Percentiles rank a stretch among this genome's conserved stretches.
These are phyloP conservation scores for Tribolium madens DNA, from an alignment of 1,140 invertebrate genomes.

Conservation along the genomic window DNA sequence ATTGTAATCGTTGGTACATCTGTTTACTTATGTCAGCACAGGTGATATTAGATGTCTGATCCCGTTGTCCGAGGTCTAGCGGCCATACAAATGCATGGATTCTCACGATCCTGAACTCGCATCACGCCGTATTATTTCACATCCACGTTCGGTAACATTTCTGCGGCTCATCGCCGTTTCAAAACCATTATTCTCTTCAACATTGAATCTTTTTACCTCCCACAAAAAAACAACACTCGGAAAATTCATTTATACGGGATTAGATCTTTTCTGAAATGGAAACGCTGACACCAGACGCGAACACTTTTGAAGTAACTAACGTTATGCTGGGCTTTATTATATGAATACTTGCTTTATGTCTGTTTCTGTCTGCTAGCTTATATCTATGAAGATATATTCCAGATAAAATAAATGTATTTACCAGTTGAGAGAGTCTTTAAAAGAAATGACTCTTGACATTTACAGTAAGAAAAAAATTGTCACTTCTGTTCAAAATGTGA, in stretches of 20 bases:
- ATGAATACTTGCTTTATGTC: too few relatives aligned
- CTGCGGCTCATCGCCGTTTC: background rate
- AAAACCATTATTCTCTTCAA: constrained; percentile 15
- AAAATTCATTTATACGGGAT: background rate
- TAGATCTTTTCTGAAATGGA: background rate
- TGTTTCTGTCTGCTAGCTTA: too few relatives aligned
- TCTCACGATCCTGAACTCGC: constrained; percentile 39
- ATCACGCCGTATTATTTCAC: constrained; percentile 22
- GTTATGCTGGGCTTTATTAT: too few relatives aligned
- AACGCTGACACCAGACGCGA: background rate
- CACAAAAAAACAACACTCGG: background rate
- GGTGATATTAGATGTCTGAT: constrained; percentile 51
- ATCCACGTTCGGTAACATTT: constrained; percentile 6
- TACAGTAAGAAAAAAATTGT: too few relatives aligned
- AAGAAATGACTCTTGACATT: too few relatives aligned
- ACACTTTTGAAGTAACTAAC: too few relatives aligned
- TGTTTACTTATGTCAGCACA: constrained; percentile 50
- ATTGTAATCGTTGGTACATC: constrained; percentile 45
- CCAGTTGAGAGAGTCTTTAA: too few relatives aligned
- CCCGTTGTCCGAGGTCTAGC: constrained; percentile 51
- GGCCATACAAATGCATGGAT: constrained; percentile 39
- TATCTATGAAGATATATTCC: too few relatives aligned
- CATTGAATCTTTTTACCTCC: background rate
- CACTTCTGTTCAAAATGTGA: too few relatives aligned
- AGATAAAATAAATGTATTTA: too few relatives aligned